These are phyloP conservation scores for Antheraea pernyi DNA, from an alignment of 1,140 invertebrate genomes.

Conservation along the genomic window DNA sequence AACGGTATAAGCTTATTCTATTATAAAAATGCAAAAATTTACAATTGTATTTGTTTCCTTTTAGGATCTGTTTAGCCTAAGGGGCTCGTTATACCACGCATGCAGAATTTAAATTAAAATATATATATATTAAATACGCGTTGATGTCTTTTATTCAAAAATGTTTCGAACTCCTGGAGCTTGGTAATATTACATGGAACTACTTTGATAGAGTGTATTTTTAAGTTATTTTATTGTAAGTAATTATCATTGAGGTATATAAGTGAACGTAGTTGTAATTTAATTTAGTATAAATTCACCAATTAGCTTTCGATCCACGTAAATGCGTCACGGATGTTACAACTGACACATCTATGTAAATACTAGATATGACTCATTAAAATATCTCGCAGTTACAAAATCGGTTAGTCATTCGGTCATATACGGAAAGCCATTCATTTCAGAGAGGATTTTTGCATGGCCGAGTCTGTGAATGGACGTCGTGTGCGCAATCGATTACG, in stretches of 20 bases:
- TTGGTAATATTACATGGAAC: too few relatives aligned
- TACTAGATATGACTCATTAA: not conserved
- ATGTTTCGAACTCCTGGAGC: too few relatives aligned
- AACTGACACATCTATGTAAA: not conserved
- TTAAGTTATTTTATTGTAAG: not conserved
- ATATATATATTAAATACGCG: not conserved
- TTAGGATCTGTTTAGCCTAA: too few relatives aligned
- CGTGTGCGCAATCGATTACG: slow-evolving; percentile 45
- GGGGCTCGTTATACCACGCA: too few relatives aligned
- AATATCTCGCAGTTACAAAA: not conserved
- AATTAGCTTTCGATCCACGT: not conserved
- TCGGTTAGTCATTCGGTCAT: not conserved
- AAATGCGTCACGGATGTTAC: not conserved
- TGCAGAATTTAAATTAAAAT: too few relatives aligned
- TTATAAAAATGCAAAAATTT: too few relatives aligned
- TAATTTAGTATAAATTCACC: too few relatives aligned
- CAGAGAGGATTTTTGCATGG: slow-evolving; percentile 36
- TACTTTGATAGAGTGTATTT: not conserved
- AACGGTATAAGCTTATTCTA: too few relatives aligned
- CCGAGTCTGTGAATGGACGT: slow-evolving; percentile 40
- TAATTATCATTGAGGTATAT: not conserved
- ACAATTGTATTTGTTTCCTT: too few relatives aligned
- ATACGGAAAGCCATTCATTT: not conserved
- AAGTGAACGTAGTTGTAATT: too few relatives aligned
- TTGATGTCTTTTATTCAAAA: not conserved